phyloP scores from a whole-genome alignment of 1,140 invertebrate species.

The Prorops nasuta region DNA sequence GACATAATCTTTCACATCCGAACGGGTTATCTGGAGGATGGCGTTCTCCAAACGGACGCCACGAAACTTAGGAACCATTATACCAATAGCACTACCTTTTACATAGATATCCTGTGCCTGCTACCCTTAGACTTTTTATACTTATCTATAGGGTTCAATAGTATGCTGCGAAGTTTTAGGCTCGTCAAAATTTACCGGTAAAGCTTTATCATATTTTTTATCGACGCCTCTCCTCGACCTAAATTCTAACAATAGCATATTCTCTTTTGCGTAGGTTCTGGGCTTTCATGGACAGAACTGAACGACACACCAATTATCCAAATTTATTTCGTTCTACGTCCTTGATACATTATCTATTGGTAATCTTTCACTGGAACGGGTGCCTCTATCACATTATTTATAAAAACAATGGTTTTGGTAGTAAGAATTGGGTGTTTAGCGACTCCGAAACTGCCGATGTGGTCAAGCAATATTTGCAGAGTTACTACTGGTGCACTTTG shows the following conservation, averaged over 20 bases:
- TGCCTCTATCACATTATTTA: constrained; percentile 95
- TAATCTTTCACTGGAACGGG: constrained; percentile 99
- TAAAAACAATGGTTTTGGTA: constrained; percentile 91
- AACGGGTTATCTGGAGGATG: constrained; percentile 94
- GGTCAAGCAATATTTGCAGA: constrained; percentile 92
- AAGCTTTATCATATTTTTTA: background rate
- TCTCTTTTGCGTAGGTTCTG: constrained; percentile 70
- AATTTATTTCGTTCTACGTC: constrained; percentile 94
- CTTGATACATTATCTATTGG: constrained; percentile 93
- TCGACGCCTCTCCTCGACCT: background rate
- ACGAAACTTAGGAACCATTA: constrained; percentile 93
- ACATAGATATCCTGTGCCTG: constrained; percentile 97
- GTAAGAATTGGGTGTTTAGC: constrained; percentile 86
- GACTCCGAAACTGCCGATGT: constrained; percentile 82
- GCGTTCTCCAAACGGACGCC: constrained; percentile 93
- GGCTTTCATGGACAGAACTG: constrained; percentile 97
- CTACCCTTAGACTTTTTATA: constrained; percentile 97
- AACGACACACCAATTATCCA: constrained; percentile 97
- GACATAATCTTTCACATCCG: constrained; percentile 97
- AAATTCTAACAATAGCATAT: constrained; percentile 3
- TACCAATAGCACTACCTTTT: constrained; percentile 98
- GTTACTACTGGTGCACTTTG: constrained; percentile 97
- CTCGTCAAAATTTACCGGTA: constrained; percentile 94
- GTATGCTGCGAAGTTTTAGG: constrained; percentile 93
- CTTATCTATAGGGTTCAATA: constrained; percentile 96